Evolutionary conservation across 2,888 invertebrate genomes (phyloP).

Genomic region (Aelia acuminata): DNA sequence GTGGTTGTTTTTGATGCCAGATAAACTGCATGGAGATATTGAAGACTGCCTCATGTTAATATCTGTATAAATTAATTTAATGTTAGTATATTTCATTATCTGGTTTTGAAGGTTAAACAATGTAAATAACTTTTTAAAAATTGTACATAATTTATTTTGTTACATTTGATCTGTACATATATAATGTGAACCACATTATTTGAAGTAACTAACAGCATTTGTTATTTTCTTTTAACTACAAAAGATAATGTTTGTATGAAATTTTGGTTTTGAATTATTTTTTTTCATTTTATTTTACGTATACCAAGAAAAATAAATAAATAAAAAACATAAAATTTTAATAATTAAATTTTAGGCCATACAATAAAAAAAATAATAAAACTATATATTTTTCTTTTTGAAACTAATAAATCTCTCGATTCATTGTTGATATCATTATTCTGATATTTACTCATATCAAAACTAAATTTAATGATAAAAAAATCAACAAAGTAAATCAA

Average conservation of each 20-base stretch:
- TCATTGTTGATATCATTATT: not conserved
- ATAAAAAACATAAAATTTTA: not conserved
- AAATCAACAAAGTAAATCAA: not conserved
- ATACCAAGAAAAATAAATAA: slow-evolving; percentile 8
- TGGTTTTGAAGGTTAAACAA: slow-evolving; percentile 3
- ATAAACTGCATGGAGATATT: slow-evolving; percentile 67
- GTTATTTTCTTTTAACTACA: not conserved
- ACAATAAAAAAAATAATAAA: slow-evolving; percentile 29
- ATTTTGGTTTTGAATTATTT: not conserved
- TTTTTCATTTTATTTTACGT: not conserved
- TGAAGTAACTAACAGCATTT: not conserved
- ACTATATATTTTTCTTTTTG: not conserved
- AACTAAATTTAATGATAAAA: slow-evolving; percentile 4
- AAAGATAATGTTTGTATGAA: not conserved
- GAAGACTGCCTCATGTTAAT: not conserved
- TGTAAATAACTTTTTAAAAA: slow-evolving; percentile 47
- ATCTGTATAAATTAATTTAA: not conserved
- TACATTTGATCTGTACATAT: slow-evolving; percentile 54
- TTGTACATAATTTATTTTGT: slow-evolving; percentile 60
- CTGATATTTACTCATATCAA: not conserved
- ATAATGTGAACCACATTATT: slow-evolving; percentile 55
- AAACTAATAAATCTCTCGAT: slow-evolving; percentile 6
- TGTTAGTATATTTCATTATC: not conserved
- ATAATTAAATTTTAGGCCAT: slow-evolving; percentile 6
- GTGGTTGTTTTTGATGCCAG: slow-evolving; percentile 91